Conservation (phyloP, 2,113 vertebrate species). For the Apeltes quadracus region DNA sequence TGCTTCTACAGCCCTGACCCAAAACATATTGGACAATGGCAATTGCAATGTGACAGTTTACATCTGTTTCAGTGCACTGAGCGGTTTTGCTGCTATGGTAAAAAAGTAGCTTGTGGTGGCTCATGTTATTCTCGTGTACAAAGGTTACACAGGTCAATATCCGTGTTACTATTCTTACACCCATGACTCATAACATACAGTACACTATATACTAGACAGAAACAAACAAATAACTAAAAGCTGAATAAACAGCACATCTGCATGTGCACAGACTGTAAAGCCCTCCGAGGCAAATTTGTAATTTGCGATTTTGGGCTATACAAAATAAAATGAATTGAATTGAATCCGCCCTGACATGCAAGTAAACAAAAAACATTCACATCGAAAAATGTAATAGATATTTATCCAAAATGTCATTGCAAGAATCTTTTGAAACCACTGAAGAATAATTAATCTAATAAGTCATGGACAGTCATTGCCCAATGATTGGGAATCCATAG, state of each 20-base stretch:
- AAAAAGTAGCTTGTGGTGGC: not conserved
- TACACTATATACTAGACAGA: not conserved
- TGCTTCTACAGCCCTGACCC: not conserved
- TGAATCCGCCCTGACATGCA: not conserved
- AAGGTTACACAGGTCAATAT: not conserved
- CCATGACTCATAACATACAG: not conserved
- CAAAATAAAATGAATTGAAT: no score
- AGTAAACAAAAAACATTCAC: not conserved
- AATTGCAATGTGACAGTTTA: not conserved
- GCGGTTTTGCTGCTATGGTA: not conserved
- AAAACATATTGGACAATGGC: not conserved
- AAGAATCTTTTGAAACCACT: no score
- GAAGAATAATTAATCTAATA: no score
- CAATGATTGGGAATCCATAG: no score
- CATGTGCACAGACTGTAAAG: no score
- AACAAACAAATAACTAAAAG: not conserved
- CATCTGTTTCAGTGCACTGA: not conserved
- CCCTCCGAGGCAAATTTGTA: no score
- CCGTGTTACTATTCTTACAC: not conserved
- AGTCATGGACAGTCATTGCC: no score
- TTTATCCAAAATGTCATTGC: no score
- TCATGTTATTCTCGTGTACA: not conserved
- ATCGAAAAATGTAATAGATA: no score
- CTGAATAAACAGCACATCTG: not conserved
- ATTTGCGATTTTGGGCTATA: no score